Conservation (phyloP, 2,113 vertebrate species). For the Salvator merianae region DNA sequence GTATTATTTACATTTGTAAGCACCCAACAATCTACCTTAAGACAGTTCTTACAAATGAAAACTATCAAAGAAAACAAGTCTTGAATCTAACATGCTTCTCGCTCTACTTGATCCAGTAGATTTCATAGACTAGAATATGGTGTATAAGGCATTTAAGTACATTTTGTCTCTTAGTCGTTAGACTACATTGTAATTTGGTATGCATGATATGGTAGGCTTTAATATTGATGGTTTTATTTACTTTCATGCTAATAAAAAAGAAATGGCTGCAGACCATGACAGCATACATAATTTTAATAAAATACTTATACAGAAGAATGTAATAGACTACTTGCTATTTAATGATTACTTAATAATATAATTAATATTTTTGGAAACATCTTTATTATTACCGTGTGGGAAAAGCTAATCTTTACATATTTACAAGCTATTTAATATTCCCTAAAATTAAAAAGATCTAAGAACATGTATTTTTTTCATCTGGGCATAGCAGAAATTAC, state of each 20-base stretch:
- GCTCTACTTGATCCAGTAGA: conserved; percentile 43
- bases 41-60: background rate
- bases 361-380: conserved; percentile 29
- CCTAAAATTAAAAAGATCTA: conserved; percentile 25
- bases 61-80: conserved; percentile 3
- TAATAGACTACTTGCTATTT: conserved; percentile 22
- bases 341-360: conserved; percentile 17
- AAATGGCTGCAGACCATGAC: conserved; percentile 34
- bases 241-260: conserved; percentile 45
- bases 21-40: conserved; percentile 3
- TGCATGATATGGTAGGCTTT: conserved; percentile 42
- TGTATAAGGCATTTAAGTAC: conserved; percentile 47
- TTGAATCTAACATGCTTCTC: conserved; percentile 49
- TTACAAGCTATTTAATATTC: conserved; percentile 24
- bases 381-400: conserved; percentile 17
- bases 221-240: conserved; percentile 31
- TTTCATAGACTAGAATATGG: conserved; percentile 49
- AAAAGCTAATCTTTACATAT: conserved; percentile 4
- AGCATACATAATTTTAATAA: conserved; percentile 22
- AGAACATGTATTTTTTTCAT: background rate
- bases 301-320: conserved; percentile 1
- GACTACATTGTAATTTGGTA: conserved; percentile 49
- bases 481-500: background rate
- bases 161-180: conserved; percentile 54
- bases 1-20: conserved; percentile 6